phyloP scores from a whole-genome alignment of 2,113 vertebrate species.

The Apistogramma diplotaenia region DNA sequence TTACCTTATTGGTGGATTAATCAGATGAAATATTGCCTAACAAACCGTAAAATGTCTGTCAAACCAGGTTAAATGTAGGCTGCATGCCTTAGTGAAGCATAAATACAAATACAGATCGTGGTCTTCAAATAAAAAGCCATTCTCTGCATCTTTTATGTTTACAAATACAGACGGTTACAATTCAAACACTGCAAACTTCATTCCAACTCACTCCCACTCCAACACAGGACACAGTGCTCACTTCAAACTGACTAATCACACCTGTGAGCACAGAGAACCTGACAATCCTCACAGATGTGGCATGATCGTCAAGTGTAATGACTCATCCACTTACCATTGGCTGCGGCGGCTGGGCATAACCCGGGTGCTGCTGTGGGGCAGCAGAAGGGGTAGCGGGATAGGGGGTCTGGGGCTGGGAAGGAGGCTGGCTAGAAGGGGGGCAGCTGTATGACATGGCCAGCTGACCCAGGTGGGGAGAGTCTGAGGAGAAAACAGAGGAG shows the following conservation, averaged over 20 bases:
- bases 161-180: not conserved
- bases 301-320: not conserved
- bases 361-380: constrained; percentile 80
- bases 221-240: constrained; percentile 1
- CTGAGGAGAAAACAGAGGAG: constrained; percentile 85
- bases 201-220: constrained; percentile 22
- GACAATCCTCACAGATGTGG: not conserved
- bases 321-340: constrained; percentile 83
- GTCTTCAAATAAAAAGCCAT: not conserved
- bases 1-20: not conserved
- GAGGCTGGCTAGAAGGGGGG: constrained; percentile 68
- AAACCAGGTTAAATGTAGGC: not conserved
- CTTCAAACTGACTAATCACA: constrained; percentile 23
- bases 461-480: constrained; percentile 84
- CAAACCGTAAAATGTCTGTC: not conserved
- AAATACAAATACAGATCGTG: too few relatives aligned
- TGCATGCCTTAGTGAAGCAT: not conserved
- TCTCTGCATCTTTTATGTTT: not conserved
- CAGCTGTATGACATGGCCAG: constrained; percentile 87
- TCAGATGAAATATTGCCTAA: not conserved
- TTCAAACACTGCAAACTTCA: constrained; percentile 35
- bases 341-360: constrained; percentile 80
- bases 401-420: constrained; percentile 76
- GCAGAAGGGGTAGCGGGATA: constrained; percentile 71
- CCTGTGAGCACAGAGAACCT: not conserved